phyloP scores from a whole-genome alignment of 2,113 vertebrate species.

The Tretioscincus oriximinensis region DNA sequence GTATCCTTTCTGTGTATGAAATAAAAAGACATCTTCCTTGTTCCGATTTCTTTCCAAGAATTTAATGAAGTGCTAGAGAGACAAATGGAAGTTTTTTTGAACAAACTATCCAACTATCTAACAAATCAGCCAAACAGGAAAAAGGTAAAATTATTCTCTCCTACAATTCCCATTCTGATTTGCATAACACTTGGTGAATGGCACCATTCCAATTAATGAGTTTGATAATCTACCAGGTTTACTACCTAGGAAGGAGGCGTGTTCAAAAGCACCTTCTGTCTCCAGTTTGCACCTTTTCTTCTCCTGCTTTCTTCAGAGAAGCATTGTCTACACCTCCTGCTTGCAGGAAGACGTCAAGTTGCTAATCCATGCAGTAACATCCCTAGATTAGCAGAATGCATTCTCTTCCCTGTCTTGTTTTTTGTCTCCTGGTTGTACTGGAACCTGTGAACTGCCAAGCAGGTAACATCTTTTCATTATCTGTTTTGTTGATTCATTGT shows the following conservation, averaged over 20 bases:
- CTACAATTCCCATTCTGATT: background rate
- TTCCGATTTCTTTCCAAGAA: constrained; percentile 14
- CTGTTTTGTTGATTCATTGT: background rate
- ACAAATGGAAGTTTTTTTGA: constrained; percentile 24
- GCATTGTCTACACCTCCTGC: background rate
- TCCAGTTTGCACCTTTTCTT: constrained; percentile 6
- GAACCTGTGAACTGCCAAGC: constrained; percentile 63
- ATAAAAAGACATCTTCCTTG: accelerated
- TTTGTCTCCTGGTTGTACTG: constrained; percentile 46
- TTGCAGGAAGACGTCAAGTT: background rate
- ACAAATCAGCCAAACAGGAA: background rate
- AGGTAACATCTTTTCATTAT: constrained; percentile 54
- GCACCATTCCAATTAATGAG: constrained; percentile 31
- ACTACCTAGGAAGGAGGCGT: background rate
- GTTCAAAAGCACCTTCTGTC: background rate
- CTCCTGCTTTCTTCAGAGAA: background rate
- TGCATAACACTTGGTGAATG: constrained; percentile 51
- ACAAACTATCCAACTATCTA: constrained; percentile 10
- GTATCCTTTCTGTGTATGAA: background rate
- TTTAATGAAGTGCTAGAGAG: constrained; percentile 7
- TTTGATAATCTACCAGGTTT: constrained; percentile 60
- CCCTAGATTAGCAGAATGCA: constrained; percentile 55
- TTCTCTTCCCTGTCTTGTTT: background rate
- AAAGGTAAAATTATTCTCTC: background rate
- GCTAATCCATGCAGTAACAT: background rate